Percentiles rank a stretch among this genome's conserved stretches.
Conservation (phyloP, 2,113 vertebrate genomes). For the Lepidothrix coronata region DNA sequence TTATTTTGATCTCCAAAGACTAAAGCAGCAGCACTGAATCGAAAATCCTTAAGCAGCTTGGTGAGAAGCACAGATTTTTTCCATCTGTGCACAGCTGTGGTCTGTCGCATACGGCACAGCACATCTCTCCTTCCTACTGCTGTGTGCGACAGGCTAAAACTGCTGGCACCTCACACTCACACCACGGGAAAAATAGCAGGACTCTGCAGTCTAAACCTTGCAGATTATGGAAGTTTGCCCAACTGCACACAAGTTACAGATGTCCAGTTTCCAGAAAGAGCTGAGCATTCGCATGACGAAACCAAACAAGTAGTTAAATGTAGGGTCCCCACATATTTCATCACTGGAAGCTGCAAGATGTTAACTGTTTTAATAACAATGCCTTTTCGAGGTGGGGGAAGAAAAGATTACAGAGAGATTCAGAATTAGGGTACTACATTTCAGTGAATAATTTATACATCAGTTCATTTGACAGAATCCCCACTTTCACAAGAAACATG, state of each 20-base stretch:
- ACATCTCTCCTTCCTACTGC: not conserved
- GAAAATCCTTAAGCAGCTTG: slow-evolving; percentile 32
- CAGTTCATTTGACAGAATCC: not conserved
- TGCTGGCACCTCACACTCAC: not conserved
- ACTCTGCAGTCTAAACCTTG: not conserved
- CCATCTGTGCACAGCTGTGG: not conserved
- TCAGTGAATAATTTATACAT: not conserved
- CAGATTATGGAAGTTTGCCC: not conserved
- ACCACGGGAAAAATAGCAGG: not conserved
- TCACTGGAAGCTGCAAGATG: not conserved
- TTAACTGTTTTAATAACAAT: not conserved
- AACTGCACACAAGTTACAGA: not conserved
- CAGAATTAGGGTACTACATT: not conserved
- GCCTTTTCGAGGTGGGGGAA: not conserved
- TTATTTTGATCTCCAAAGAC: slow-evolving; percentile 40
- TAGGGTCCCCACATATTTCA: not conserved
- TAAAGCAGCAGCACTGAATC: slow-evolving; percentile 9
- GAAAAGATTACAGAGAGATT: not conserved
- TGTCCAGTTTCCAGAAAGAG: not conserved
- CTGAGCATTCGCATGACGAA: not conserved
- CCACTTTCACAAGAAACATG: not conserved
- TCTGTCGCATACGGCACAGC: not conserved
- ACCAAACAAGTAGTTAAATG: not conserved
- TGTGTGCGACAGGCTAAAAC: not conserved
- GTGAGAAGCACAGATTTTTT: slow-evolving; percentile 1